Evolutionary conservation across 2,113 vertebrate species (phyloP), one percentile per base, ranked within the genome.

Genomic region (Paramisgurnus dabryanus): DNA sequence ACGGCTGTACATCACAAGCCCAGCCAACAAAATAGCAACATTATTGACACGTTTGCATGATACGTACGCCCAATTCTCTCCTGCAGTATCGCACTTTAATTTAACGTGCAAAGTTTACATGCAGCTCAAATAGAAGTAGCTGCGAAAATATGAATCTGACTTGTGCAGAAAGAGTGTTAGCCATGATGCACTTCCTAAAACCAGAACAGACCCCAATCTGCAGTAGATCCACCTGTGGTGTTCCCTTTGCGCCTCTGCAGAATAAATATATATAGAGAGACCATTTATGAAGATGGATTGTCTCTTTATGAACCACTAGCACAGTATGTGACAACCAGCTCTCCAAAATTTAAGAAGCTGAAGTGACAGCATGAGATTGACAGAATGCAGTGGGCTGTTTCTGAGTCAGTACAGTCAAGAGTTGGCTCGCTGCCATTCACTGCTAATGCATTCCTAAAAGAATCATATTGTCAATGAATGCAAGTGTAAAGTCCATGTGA

Each of bases 121-220:
- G 17, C 55, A n/a, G 55, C 55, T 58, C 55, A 18, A 11, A 50
- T 50, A 11, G 7, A 10, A 58, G 1, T 39, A 4, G 9, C 5
- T 22, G 61, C 65, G 45, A 65, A 65, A 18, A 65, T 65, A 76
- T 39, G 27, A 74, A 61, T 58, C 17, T 57, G 41, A 61, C 18
- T 39, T 43, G 65, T 71, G 81, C 83, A 82, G 5, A 58, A 12
- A 12, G 49, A 58, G 55, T n/a, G 55, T 18, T 58, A 58, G 17
- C n/a, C 39, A 64, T 64, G 3, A 34, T 2, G 3, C 27, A 34
- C 27, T 34, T 34, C 27, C 27, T 34, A 34, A 34, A 34, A 34
- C 27, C 27, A 34, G 27, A 34, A 34, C 27, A 53, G 22, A 17
- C 47, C 9, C 17, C 13, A 17, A 7, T 58, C 34, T 41, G 50